These are phyloP conservation scores for Chaetops frenatus DNA, from an alignment of 2,113 vertebrate genomes.

Conservation along the genomic window DNA sequence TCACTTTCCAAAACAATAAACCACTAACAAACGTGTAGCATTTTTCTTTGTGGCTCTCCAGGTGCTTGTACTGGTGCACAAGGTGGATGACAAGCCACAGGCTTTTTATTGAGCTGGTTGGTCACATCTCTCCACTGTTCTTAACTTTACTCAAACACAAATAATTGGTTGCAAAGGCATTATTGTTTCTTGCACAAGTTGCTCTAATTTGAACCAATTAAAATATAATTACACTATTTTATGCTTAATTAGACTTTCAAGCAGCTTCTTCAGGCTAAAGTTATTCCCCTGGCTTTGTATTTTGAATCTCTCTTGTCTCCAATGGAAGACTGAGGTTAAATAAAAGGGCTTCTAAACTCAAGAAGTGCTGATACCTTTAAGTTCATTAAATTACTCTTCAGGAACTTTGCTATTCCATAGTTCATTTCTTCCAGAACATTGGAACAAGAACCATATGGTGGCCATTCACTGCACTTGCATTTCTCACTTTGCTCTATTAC, in stretches of 20 bases:
- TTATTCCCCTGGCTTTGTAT: background rate
- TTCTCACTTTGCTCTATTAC: slow-evolving; percentile 11
- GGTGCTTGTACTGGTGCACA: background rate
- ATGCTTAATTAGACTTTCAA: slow-evolving; percentile 36
- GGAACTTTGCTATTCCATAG: background rate
- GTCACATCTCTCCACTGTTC: background rate
- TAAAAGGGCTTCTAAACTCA: background rate
- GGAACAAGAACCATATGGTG: slow-evolving; percentile 5
- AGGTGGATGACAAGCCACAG: background rate
- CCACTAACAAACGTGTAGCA: background rate
- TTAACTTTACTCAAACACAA: background rate
- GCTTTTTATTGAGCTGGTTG: background rate
- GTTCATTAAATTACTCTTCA: background rate
- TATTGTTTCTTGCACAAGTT: slow-evolving; percentile 35
- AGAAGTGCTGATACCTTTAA: background rate
- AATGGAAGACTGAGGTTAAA: background rate
- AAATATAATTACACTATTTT: slow-evolving; percentile 36
- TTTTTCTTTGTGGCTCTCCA: background rate
- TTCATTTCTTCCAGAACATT: background rate
- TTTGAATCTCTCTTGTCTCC: background rate
- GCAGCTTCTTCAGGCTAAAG: background rate
- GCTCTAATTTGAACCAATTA: slow-evolving; percentile 32
- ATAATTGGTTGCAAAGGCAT: background rate
- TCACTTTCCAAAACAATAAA: background rate
- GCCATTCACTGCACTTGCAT: background rate